Evolutionary conservation across 2,113 vertebrate genomes (phyloP), one percentile per base, ranked within the genome.

Genomic region (Colius striatus): DNA sequence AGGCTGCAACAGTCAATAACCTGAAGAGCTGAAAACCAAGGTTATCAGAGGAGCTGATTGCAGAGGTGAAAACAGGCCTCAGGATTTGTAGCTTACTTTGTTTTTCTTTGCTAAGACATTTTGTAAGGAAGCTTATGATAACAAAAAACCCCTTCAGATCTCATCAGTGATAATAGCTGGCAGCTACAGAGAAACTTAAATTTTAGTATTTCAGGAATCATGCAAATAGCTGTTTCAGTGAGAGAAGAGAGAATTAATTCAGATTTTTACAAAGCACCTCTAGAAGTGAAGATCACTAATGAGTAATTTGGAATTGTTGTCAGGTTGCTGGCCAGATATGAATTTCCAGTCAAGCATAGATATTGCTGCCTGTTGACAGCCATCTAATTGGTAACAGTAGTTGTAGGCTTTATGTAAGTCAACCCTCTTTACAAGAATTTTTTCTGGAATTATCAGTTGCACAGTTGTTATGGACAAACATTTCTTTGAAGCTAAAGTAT

Each of bases 241-340:
- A 65, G 34, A 85, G 55, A 57, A 66, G 21, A 67, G 61, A 29
- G 62, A 95, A 75, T 93, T 75, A 84, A 20, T 58, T 94, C 41
- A 68, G 61, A 16, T 53, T 80, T 92, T 87, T 78, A 77, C 53
- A 91, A 84, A 95, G 54, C n/a, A 82, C 34, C 65, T 84, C 83
- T 80, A 93, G 88, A 94, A 91, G 65, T 85, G 87, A 89, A 80
- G 63, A 80, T 87, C 65, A 32, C 48, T 96, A 84, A 95, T 89
- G 79, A 92, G 54, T 86, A 68, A 50, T 84, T 94, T 83, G 75
- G 51, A 94, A 84, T 90, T 94, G 85, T 91, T 94, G 76, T 94
- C 90, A 95, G 78, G 71, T 93, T 45, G n/a, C 38, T 88, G 68
- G 57, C 72, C 73, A 92, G 80, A 43, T n/a, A 86, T 1, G 61